A percentile compares a stretch with the other conserved stretches of the same genome.
These are phyloP conservation scores for Chelonus formosanus DNA, from an alignment of 2,888 invertebrate genomes.

Conservation along the genomic window DNA sequence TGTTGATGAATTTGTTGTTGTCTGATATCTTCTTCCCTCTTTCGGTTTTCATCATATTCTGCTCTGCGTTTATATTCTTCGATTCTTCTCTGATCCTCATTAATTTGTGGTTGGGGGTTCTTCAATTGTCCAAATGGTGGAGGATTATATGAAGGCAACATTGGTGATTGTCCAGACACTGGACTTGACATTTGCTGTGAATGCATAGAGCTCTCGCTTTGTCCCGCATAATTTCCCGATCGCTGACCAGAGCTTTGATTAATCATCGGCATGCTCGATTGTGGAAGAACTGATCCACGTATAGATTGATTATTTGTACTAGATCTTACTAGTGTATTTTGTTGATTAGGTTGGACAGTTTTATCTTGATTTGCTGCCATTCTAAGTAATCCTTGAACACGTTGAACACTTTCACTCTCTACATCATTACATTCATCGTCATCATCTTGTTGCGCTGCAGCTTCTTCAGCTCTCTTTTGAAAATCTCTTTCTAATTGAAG, in stretches of 20 bases:
- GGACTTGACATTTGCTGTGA: conserved; percentile 36
- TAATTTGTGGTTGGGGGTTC: conserved; percentile 45
- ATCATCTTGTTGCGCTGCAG: conserved; percentile 75
- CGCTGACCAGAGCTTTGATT: conserved; percentile 58
- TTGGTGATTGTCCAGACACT: conserved; percentile 39
- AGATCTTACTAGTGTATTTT: conserved; percentile 54
- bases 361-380: conserved; percentile 62
- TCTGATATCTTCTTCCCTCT: conserved; percentile 66
- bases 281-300: conserved; percentile 55
- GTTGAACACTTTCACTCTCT: conserved; percentile 64
- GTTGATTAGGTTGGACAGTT: conserved; percentile 44
- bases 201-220: conserved; percentile 41
- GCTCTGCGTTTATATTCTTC: conserved; percentile 70
- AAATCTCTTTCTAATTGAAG: conserved; percentile 93
- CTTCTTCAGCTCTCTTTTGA: conserved; percentile 87
- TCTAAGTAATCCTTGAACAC: conserved; percentile 68
- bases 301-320: conserved; percentile 53
- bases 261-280: conserved; percentile 42
- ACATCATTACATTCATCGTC: conserved; percentile 67
- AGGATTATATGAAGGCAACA: conserved; percentile 48
- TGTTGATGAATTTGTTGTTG: conserved; percentile 57
- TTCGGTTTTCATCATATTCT: conserved; percentile 68
- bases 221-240: conserved; percentile 51
- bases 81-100: conserved; percentile 66
- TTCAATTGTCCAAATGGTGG: conserved; percentile 46